These are phyloP conservation scores for Drosophila yooni DNA, from an alignment of 2,888 invertebrate genomes.

Conservation along the genomic window DNA sequence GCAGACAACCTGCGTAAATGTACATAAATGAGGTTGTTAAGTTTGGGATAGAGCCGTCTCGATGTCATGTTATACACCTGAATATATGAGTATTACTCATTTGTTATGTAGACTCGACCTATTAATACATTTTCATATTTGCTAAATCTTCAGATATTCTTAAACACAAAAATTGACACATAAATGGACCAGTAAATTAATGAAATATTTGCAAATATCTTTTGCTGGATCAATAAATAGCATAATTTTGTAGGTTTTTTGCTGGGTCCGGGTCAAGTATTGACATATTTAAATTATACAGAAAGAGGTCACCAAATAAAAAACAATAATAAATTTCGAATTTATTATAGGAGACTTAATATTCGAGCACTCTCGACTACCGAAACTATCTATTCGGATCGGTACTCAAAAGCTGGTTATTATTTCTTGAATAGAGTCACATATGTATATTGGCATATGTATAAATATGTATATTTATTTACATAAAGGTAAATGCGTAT, in stretches of 20 bases:
- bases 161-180: neutral
- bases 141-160: neutral
- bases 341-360: neutral
- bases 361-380: neutral
- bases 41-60: neutral
- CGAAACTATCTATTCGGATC: neutral
- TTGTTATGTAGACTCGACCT: neutral
- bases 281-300: neutral
- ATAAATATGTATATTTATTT: neutral
- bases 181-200: neutral
- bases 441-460: neutral
- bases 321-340: neutral
- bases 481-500: neutral
- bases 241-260: neutral
- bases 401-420: neutral
- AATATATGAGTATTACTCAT: neutral
- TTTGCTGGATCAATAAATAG: neutral
- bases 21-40: conserved; percentile 2
- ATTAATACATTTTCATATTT: neutral
- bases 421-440: neutral
- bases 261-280: neutral
- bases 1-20: conserved; percentile 9
- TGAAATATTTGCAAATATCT: neutral
- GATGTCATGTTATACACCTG: neutral
- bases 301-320: neutral